A percentile compares a stretch with the other conserved stretches of the same genome.
phyloP scores from a whole-genome alignment of 1,140 invertebrate genomes.

The Temnothorax nylanderi region DNA sequence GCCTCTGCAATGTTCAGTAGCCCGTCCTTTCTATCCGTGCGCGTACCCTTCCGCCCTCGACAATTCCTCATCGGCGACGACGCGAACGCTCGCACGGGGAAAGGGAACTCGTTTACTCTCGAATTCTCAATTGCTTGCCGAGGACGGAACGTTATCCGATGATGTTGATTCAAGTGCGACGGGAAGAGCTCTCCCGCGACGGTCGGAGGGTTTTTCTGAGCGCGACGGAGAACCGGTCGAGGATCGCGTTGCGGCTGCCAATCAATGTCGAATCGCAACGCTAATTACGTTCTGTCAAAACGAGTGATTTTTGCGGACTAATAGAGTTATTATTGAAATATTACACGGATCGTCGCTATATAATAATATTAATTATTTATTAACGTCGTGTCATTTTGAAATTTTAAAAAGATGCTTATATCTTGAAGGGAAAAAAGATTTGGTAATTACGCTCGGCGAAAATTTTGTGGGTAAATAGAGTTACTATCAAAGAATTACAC shows the following conservation, averaged over 20 bases:
- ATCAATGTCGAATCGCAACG: constrained; percentile 20
- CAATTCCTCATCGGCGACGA: constrained; percentile 12
- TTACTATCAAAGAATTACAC: background rate
- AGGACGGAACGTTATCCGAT: constrained; percentile 48
- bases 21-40: background rate
- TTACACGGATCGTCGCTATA: background rate
- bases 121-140: constrained; percentile 50
- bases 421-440: too few species aligned
- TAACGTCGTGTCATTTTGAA: background rate
- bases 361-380: constrained; percentile 1
- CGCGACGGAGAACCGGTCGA: background rate
- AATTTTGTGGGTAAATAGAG: too few species aligned
- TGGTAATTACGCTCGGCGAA: background rate
- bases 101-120: constrained; percentile 32
- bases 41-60: background rate
- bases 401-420: background rate
- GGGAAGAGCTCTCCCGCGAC: background rate
- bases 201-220: background rate
- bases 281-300: constrained; percentile 2
- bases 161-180: constrained; percentile 45
- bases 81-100: background rate
- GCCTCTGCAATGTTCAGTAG: constrained; percentile 58
- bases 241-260: constrained; percentile 18
- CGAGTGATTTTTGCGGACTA: background rate
- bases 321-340: background rate